Conservation (phyloP, 2,888 invertebrate genomes). For the Marronus borbonicus region DNA sequence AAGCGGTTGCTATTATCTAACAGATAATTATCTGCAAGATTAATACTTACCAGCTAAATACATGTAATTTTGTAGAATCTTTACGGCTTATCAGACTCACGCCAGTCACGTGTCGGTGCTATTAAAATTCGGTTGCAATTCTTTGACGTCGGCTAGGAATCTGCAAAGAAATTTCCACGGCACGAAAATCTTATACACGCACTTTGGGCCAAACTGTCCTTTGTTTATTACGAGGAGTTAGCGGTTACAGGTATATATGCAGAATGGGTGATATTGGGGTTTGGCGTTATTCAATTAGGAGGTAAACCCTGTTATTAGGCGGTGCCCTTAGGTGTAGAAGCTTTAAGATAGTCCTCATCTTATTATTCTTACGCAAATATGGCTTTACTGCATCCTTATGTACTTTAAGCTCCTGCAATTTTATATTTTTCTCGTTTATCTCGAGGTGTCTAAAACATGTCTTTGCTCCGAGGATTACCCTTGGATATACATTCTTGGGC, state of each 20-base stretch:
- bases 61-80: constrained; percentile 33
- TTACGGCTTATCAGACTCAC: constrained; percentile 11
- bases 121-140: constrained; percentile 47
- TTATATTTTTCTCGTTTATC: constrained; percentile 14
- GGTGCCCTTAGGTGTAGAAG: constrained; percentile 53
- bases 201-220: constrained; percentile 55
- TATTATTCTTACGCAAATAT: constrained; percentile 49
- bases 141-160: constrained; percentile 46
- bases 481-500: constrained; percentile 6
- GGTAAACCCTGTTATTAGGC: constrained; percentile 53
- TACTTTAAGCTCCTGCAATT: constrained; percentile 40
- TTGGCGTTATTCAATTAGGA: constrained; percentile 54
- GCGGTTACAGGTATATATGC: constrained; percentile 48
- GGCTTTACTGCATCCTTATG: constrained; percentile 40
- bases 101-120: constrained; percentile 38
- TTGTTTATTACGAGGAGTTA: constrained; percentile 58
- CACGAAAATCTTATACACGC: constrained; percentile 55
- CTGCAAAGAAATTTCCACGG: constrained; percentile 54
- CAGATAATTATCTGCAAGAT: constrained; percentile 16
- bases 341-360: constrained; percentile 41
- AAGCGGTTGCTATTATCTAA: constrained; percentile 20
- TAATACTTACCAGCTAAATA: constrained; percentile 20
- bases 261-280: constrained; percentile 50
- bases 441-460: constrained; percentile 12
- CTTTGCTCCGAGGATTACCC: constrained; percentile 19